Evolutionary conservation across 2,113 vertebrate genomes (phyloP).

Genomic region (Carlito syrichta): DNA sequence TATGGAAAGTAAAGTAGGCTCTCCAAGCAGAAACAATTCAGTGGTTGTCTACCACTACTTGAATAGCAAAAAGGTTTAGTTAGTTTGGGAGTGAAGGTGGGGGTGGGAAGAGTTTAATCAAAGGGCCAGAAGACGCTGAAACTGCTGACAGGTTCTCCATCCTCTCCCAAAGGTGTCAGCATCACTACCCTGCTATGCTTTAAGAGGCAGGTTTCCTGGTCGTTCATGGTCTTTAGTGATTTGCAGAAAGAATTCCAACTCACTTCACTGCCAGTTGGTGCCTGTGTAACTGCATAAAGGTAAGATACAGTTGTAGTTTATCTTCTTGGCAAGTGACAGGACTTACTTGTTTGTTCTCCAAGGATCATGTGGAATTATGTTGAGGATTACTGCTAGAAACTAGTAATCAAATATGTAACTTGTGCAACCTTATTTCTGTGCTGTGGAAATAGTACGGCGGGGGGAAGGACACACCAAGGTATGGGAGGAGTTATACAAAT

Average conservation of each 20-base stretch:
- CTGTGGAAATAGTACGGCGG: background rate
- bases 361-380: background rate
- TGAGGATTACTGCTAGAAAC: slow-evolving; percentile 40
- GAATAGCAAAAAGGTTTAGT: slow-evolving; percentile 76
- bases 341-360: slow-evolving; percentile 63
- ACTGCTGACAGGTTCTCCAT: slow-evolving; percentile 81
- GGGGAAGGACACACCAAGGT: background rate
- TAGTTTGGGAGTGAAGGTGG: slow-evolving; percentile 40
- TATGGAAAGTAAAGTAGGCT: slow-evolving; percentile 90
- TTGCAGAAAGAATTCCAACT: slow-evolving; percentile 80
- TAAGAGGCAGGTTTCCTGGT: slow-evolving; percentile 84
- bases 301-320: slow-evolving; percentile 81
- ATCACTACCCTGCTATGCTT: slow-evolving; percentile 79
- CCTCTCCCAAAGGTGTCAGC: slow-evolving; percentile 83
- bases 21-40: slow-evolving; percentile 77
- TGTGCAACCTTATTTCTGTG: background rate
- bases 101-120: slow-evolving; percentile 81
- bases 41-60: slow-evolving; percentile 77
- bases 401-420: background rate
- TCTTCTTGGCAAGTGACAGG: slow-evolving; percentile 65
- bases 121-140: slow-evolving; percentile 78
- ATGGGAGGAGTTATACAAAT: slow-evolving; percentile 22
- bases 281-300: slow-evolving; percentile 79
- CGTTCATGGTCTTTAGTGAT: slow-evolving; percentile 78
- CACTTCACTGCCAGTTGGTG: slow-evolving; percentile 76